These are phyloP conservation scores for Cyanistes caeruleus DNA, from an alignment of 2,113 vertebrate species.

Conservation along the genomic window DNA sequence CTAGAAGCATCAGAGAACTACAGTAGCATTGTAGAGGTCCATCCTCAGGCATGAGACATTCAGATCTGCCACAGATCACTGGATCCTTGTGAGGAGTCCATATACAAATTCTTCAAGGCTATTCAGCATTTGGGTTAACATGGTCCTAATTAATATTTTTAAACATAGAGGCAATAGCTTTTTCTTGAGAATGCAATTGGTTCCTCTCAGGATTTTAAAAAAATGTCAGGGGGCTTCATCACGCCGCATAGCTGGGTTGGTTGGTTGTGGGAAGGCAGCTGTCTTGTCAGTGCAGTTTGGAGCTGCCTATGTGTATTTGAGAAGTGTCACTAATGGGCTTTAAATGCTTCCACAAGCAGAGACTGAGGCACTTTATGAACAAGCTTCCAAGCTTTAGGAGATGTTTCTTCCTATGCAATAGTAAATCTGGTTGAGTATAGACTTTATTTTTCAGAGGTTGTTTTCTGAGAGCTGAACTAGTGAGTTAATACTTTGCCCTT, in stretches of 20 bases:
- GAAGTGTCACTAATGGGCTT: neutral
- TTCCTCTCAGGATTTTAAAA: neutral
- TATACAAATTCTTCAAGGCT: neutral
- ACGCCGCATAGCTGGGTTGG: rapidly evolving
- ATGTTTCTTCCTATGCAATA: neutral
- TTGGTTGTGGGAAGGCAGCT: neutral
- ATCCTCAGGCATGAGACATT: neutral
- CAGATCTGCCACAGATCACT: neutral
- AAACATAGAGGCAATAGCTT: neutral
- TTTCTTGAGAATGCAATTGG: neutral
- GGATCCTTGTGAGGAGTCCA: rapidly evolving
- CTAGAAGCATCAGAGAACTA: neutral
- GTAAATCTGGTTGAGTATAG: neutral
- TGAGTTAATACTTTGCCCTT: neutral
- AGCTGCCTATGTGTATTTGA: rapidly evolving
- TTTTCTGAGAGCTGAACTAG: neutral
- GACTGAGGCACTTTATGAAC: neutral
- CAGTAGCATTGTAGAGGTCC: neutral
- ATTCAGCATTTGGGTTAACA: neutral
- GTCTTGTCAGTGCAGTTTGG: neutral
- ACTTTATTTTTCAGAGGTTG: neutral
- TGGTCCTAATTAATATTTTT: neutral
- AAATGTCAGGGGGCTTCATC: neutral
- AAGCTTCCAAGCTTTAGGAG: neutral
- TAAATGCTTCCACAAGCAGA: neutral